Evolutionary conservation across 2,113 vertebrate genomes (phyloP), one percentile per base, ranked within the genome.

Genomic region (Callipepla californica): DNA sequence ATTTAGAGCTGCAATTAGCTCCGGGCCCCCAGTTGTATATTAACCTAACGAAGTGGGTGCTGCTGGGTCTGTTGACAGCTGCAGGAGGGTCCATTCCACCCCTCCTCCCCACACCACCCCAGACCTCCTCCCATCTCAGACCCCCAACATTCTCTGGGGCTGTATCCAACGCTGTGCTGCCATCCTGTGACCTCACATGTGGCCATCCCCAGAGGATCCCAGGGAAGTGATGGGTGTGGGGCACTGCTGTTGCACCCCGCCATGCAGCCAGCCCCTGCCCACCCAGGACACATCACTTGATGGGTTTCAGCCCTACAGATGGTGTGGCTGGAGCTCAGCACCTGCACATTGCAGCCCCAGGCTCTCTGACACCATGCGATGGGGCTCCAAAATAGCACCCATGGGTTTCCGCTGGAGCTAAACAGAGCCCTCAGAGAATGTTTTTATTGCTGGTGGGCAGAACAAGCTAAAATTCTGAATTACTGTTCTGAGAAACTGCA

Each of bases 141-240:
- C 38, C 77, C 50, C 40, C 7, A 0, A 0, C 2, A 2, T 26
- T 42, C 42, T 21, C 53, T 21, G 3, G 4, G 30, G 38, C 77
- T 14, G 6, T 25, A 32, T 40, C 30, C 57, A 57, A 3, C 0
- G 0, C 30, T 6, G 21, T 0, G 1, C 65, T 22, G 30, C 20
- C 50, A 53, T 38, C 13, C n/a, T 36, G 19, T 40, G 14, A 11
- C 13, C 6, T 9, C 6, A 1, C 36, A 7, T 0, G 1, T 4
- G 21, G 38, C 44, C 48, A 44, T 22, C 34, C 26, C 20, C 9
- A 18, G 38, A 48, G 32, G 50, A 25, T 16, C 30, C n/a, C 42
- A 20, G 19, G 23, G 26, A 66, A 32, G 4, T 30, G 14, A 19
- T 5, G 9, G 42, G 13, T 44, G 18, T 9, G 25, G 25, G 38